phyloP scores from a whole-genome alignment of 2,888 invertebrate species.

The Glaucopsyche alexis region DNA sequence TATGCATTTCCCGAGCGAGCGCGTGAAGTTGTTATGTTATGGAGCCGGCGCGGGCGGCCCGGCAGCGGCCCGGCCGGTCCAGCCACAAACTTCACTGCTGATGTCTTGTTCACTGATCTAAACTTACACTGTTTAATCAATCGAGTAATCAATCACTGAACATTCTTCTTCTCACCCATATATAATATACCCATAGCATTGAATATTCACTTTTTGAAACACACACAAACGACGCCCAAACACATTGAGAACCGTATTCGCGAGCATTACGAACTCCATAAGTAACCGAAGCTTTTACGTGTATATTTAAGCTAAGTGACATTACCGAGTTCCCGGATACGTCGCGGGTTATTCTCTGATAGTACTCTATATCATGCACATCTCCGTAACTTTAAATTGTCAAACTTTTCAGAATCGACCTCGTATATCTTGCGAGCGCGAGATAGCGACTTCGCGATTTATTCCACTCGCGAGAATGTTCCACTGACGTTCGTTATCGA shows the following conservation, averaged over 20 bases:
- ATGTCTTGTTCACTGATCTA: no score
- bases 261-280: background rate
- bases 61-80: no score
- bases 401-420: constrained; percentile 12
- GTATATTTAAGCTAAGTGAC: constrained; percentile 2
- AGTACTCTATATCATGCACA: background rate
- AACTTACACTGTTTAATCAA: no score
- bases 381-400: constrained; percentile 14
- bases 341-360: background rate
- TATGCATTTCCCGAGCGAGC: no score
- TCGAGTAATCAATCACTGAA: no score
- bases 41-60: no score
- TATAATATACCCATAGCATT: no score
- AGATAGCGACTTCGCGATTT: background rate
- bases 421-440: background rate
- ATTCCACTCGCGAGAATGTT: background rate
- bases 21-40: no score
- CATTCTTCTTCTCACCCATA: no score
- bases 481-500: constrained; percentile 10
- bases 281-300: constrained; percentile 5
- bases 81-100: no score
- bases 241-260: background rate
- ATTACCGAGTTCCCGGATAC: background rate
- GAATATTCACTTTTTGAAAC: no score
- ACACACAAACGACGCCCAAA: no score